These are phyloP conservation scores for Lithophane leautieri DNA, from an alignment of 2,888 invertebrate species.

Conservation along the genomic window DNA sequence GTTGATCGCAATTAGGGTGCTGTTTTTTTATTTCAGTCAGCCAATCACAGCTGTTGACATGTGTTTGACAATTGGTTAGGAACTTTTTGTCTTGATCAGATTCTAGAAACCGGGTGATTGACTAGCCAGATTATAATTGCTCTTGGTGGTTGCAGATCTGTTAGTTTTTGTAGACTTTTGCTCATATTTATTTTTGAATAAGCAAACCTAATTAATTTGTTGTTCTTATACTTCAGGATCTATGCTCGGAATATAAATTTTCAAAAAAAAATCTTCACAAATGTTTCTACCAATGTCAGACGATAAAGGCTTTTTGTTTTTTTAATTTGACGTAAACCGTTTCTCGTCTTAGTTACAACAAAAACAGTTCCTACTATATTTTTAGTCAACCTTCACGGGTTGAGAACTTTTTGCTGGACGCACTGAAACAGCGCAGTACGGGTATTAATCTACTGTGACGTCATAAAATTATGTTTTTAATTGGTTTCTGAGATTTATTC, in stretches of 20 bases:
- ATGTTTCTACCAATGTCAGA: background rate
- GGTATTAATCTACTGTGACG: constrained; percentile 16
- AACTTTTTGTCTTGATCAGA: background rate
- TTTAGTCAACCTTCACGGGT: constrained; percentile 58
- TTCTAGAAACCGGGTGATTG: background rate
- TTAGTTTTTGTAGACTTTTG: background rate
- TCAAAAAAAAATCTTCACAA: background rate
- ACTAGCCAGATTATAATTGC: background rate
- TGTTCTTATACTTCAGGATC: background rate
- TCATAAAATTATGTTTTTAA: constrained; percentile 31
- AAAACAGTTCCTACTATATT: constrained; percentile 65
- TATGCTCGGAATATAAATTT: background rate
- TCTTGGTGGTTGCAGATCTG: background rate
- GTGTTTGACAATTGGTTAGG: background rate
- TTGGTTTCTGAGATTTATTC: constrained; percentile 13
- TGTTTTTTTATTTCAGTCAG: too few species aligned
- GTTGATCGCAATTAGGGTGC: background rate
- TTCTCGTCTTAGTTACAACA: constrained; percentile 28
- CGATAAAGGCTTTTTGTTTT: constrained; percentile 14
- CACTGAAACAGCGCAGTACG: constrained; percentile 37
- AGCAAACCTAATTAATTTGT: background rate
- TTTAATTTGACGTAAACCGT: constrained; percentile 43
- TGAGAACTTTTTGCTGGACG: constrained; percentile 46
- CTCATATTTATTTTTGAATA: background rate
- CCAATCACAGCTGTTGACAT: background rate